Base-by-base conservation (phyloP, 2,888 invertebrate species). In the Agonopterix heracliana region DNA sequence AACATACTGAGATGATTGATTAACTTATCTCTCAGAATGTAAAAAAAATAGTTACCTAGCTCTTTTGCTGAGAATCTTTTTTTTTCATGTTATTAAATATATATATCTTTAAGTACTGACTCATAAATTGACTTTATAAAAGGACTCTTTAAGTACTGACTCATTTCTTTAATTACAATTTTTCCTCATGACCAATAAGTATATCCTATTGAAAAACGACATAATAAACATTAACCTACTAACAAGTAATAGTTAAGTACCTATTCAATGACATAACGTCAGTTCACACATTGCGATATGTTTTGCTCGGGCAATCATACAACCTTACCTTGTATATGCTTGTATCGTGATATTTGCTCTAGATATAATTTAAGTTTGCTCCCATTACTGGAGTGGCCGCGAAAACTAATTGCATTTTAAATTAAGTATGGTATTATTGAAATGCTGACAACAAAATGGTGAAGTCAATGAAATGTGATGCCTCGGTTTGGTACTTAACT, bases 281-380 rank as follows among this genome's bases (percentile, higher is more conserved):
- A 63, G 55, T 61, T 64, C 56, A 63, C 61, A 58, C 53, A 54
- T 55, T 4, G 42, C 36, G 44, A 46, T 60, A 63, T 60, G 59
- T 64, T 62, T 64, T 64, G 68, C 64, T 69, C 60, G 64, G 63
- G 62, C 63, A 75, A 71, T 70, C 62, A 38, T 36, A 63, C 63
- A 63, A 65, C 56, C 55, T 59, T 68, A 65, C 75, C 74, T 77
- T 74, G 71, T n/a, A n/a, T n/a, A n/a, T n/a, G n/a, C n/a, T n/a
- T 54, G 11, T 56, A 3, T 17, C 54, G 59, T 43, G 46, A 45
- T 54, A 54, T 51, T 59, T 51, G 55, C 50, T 52, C 58, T 68
- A 54, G 58, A 64, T 66, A 61, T 60, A 51, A 59, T 26, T 26
- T 26, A 26, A 53, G 54, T 48, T 48, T 70, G 73, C 59, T 64